phyloP scores from a whole-genome alignment of 2,797 vertebrate species.

The Cyprinodon diabolis region DNA sequence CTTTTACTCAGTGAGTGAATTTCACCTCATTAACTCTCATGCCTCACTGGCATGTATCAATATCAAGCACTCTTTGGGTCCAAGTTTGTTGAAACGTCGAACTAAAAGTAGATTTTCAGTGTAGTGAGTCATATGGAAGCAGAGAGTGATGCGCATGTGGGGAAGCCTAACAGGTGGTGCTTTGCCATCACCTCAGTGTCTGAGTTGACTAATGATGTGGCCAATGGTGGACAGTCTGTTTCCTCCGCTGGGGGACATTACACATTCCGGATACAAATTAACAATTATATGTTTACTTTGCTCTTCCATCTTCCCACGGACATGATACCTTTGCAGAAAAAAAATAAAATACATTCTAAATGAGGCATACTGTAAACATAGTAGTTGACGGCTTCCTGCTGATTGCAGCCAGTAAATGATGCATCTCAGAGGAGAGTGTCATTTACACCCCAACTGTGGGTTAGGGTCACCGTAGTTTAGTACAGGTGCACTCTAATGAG shows the following conservation, averaged over 20 bases:
- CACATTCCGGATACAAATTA: constrained; percentile 15
- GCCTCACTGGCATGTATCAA: constrained; percentile 11
- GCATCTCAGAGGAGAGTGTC: constrained; percentile 58
- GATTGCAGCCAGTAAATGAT: constrained; percentile 55
- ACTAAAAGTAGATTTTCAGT: constrained; percentile 14
- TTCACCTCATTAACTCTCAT: constrained; percentile 55
- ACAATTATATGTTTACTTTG: constrained; percentile 37
- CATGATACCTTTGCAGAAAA: constrained; percentile 7
- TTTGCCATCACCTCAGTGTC: constrained; percentile 35
- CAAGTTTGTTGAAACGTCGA: not conserved
- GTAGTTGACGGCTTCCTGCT: constrained; percentile 24
- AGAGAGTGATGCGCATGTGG: constrained; percentile 15
- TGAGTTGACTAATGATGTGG: constrained; percentile 65
- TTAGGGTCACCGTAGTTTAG: constrained; percentile 57
- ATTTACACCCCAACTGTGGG: constrained; percentile 60
- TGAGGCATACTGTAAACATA: constrained; percentile 17
- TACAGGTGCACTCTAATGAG: constrained; percentile 81
- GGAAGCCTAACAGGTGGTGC: constrained; percentile 40
- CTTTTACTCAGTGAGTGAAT: constrained; percentile 20
- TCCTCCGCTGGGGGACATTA: constrained; percentile 24
- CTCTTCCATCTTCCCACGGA: constrained; percentile 14
- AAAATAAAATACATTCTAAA: constrained; percentile 32
- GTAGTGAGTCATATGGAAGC: constrained; percentile 28
- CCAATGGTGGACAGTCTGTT: constrained; percentile 29
- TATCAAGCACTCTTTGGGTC: not conserved